Percentiles rank a stretch among this genome's conserved stretches.
These are phyloP conservation scores for Agrochola litura DNA, from an alignment of 2,888 invertebrate genomes.

Conservation along the genomic window DNA sequence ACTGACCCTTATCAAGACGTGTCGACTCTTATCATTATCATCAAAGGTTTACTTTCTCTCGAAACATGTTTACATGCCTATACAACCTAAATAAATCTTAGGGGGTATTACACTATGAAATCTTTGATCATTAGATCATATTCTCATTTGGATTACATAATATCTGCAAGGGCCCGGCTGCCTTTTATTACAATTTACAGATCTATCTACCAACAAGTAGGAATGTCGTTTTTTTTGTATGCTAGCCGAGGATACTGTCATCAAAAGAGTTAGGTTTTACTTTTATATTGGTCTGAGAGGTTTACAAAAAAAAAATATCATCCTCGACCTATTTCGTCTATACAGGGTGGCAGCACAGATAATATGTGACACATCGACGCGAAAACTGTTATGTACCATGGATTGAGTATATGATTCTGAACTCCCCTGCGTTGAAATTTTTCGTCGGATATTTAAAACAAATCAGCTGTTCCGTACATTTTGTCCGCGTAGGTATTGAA, in stretches of 20 bases:
- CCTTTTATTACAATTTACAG: constrained; percentile 32
- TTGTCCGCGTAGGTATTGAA: too few relatives aligned
- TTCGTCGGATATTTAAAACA: too few relatives aligned
- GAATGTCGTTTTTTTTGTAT: constrained; percentile 47
- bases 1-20: constrained; percentile 40
- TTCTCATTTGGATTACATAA: constrained; percentile 27
- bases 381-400: background rate
- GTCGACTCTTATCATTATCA: constrained; percentile 21
- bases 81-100: constrained; percentile 34
- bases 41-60: constrained; percentile 37
- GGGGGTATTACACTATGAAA: too few relatives aligned
- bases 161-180: constrained; percentile 36
- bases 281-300: too few relatives aligned
- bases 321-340: background rate
- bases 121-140: background rate
- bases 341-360: too few relatives aligned
- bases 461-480: too few relatives aligned
- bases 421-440: too few relatives aligned
- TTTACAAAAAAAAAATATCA: background rate
- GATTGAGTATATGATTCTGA: too few relatives aligned
- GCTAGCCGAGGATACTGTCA: background rate
- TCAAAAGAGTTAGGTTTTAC: constrained; percentile 21
- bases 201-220: constrained; percentile 56
- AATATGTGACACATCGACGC: too few relatives aligned
- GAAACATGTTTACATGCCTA: constrained; percentile 35